phyloP scores from a whole-genome alignment of 2,113 vertebrate genomes.

The Hemicordylus capensis region DNA sequence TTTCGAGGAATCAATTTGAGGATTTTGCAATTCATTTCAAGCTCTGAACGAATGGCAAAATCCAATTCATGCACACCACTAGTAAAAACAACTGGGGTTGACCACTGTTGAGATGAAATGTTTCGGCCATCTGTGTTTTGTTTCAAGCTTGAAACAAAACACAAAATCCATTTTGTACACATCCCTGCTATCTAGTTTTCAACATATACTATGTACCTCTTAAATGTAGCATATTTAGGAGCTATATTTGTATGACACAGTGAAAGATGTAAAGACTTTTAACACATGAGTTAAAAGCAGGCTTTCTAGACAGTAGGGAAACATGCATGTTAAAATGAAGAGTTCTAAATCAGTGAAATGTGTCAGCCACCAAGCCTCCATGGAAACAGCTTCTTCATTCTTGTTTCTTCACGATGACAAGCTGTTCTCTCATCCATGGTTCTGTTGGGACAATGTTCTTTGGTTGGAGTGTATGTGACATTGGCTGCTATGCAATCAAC shows the following conservation, averaged over 20 bases:
- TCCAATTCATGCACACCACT: no score
- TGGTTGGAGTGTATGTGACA: neutral
- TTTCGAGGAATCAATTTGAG: no score
- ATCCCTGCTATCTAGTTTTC: neutral
- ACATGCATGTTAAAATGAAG: neutral
- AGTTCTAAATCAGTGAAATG: neutral
- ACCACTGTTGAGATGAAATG: no score
- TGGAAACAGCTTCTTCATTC: neutral
- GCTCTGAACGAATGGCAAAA: no score
- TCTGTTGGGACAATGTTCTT: neutral
- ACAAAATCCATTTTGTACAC: no score
- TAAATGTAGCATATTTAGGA: neutral
- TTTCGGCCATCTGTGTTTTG: no score
- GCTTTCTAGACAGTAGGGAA: neutral
- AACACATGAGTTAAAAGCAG: neutral
- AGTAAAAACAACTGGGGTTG: no score
- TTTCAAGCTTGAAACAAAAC: no score
- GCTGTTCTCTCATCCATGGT: neutral
- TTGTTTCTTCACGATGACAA: neutral
- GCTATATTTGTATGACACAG: neutral
- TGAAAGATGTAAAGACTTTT: no score
- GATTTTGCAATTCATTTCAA: no score
- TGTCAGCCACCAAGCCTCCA: neutral
- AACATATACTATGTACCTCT: neutral
- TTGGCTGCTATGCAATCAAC: neutral